phyloP scores from a whole-genome alignment of 2,113 vertebrate genomes.

The Pipa parva region DNA sequence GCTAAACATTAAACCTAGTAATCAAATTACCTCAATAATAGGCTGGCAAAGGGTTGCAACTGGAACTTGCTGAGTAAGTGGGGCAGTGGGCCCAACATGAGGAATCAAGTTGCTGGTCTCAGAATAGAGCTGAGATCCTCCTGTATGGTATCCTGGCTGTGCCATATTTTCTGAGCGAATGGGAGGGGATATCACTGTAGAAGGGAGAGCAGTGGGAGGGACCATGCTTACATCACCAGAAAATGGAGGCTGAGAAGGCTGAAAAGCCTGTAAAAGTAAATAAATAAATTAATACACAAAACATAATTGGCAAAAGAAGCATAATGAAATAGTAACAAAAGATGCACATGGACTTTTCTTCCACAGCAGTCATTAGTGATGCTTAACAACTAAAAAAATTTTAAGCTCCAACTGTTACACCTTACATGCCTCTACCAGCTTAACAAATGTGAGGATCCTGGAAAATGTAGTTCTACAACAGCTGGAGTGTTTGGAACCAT shows the following conservation, averaged over 20 bases:
- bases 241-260: conserved; percentile 60
- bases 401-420: too few species aligned
- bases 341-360: too few species aligned
- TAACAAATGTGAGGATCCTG: too few species aligned
- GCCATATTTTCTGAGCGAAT: conserved; percentile 59
- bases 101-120: conserved; percentile 62
- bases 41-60: not conserved
- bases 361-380: too few species aligned
- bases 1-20: too few species aligned
- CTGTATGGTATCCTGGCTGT: conserved; percentile 61
- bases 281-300: too few species aligned
- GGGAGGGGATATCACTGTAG: conserved; percentile 67
- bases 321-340: too few species aligned
- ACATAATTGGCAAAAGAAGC: too few species aligned
- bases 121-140: conserved; percentile 59
- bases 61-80: not conserved
- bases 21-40: conserved; percentile 22
- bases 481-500: too few species aligned
- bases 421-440: too few species aligned
- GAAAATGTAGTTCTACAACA: too few species aligned
- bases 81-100: conserved; percentile 50
- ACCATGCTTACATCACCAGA: conserved; percentile 58
- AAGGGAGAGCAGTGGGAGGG: conserved; percentile 60
- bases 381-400: too few species aligned
- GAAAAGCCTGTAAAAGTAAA: conserved; percentile 62